A percentile compares a stretch with the other conserved stretches of the same genome.
phyloP scores from a whole-genome alignment of 2,888 invertebrate genomes.

The Luperina testacea region DNA sequence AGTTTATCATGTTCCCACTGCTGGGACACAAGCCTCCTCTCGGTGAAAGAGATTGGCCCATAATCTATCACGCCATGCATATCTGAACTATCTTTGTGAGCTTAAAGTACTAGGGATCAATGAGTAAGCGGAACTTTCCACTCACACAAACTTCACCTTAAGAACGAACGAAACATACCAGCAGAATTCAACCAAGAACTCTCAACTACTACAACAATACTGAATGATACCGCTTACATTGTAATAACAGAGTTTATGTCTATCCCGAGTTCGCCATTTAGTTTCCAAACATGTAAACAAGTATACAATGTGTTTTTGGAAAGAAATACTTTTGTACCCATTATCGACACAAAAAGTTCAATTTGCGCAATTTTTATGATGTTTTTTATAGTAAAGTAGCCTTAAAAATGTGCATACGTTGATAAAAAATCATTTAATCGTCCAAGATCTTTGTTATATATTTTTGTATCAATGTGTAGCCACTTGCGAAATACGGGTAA shows the following conservation, averaged over 20 bases:
- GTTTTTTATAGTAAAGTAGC: too few relatives aligned
- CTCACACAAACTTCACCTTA: background rate
- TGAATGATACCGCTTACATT: conserved; percentile 29
- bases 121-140: background rate
- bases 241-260: conserved; percentile 24
- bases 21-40: too few relatives aligned
- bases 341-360: background rate
- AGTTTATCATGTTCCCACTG: too few relatives aligned
- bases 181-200: background rate
- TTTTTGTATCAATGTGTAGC: too few relatives aligned
- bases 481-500: too few relatives aligned
- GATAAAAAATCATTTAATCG: too few relatives aligned
- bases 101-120: background rate
- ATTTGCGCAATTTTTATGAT: background rate
- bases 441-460: too few relatives aligned
- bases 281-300: background rate
- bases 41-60: too few relatives aligned
- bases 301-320: background rate
- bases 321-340: background rate
- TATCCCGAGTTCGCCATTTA: background rate
- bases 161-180: background rate
- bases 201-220: conserved; percentile 4
- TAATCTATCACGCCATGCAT: too few relatives aligned
- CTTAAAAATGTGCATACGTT: too few relatives aligned
- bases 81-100: background rate